Evolutionary conservation across 1,140 invertebrate species (phyloP), one percentile per base, ranked within the genome.

Genomic region (Drosophila pseudoobscura): DNA sequence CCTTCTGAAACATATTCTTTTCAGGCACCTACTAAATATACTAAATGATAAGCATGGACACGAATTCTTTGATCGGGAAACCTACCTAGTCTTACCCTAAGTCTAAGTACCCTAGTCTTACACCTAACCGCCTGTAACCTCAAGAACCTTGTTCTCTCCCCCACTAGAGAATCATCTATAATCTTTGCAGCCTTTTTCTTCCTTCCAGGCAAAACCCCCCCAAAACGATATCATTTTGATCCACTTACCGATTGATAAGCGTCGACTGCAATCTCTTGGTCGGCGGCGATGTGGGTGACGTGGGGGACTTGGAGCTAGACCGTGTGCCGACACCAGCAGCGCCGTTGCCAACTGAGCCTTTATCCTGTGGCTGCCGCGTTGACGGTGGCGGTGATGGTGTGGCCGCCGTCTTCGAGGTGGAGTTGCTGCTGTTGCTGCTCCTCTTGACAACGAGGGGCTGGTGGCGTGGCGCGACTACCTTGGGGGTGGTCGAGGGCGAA

Each of bases 331-430:
- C 71, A 59, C 62, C 63, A 43, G 26, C 57, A 43, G 26, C 57
- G 53, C 68, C 76, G 24, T 26, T 60, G 61, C 71, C 75, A 89
- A 70, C 78, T 61, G 83, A 88, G 84, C 83, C 83, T 88, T 88
- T 88, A 88, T 88, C 83, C 83, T 79, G 71, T 88, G 83, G 83
- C 83, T 88, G 83, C 75, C 83, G 83, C 44, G 76, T 73, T 78
- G 78, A 71, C 78, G 75, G 47, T 46, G 65, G 56, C 59, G 83
- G 50, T 22, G 82, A 56, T 31, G 56, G 31, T 24, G 66, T 54
- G 46, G 52, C 24, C 24, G 24, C 52, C 29, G 51, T 47, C 17
- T 41, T 39, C 1, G 35, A 39, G 39, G 13, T 17, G 15, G 29
- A 17, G 35, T 49, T 43, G 55, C 53, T 64, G 39, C 69, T 75